Evolutionary conservation across 2,888 invertebrate species (phyloP), one percentile per base, ranked within the genome.

Genomic region (Plusia festucae): DNA sequence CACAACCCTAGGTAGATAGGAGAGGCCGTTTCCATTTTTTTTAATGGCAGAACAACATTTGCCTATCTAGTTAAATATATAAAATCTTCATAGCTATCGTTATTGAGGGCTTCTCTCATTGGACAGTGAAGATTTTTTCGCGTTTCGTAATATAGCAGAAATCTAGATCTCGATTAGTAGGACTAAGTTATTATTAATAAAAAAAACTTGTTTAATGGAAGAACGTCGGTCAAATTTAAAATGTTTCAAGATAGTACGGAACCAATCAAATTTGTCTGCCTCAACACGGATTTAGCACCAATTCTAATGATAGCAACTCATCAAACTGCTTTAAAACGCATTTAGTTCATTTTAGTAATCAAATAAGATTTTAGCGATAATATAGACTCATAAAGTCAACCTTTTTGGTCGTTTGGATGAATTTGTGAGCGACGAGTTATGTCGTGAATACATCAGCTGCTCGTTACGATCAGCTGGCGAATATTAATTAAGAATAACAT

Each of bases 261-360:
- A 49, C 20, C 46, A 11, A 11, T 20, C 3, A 20, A 49, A 11
- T 18, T 16, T 5, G 40, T n/a, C n/a, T 40, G 40, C 40, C 46
- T 20, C 18, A 11, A 49, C 46, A 18, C 46, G 20, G 18, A 49
- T 20, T 49, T 49, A 20, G 11, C 46, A 49, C 46, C 40, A 40
- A 40, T 40, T 40, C n/a, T 40, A 40, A 34, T 11, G 44, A 44
- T 11, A 49, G 4, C 46, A 20, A 49, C 46, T 18, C 18, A 20
- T 49, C 18, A 49, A 49, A 49, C 46, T 49, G 13, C 46, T 49
- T 49, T 20, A 49, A 49, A 49, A 49, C 46, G 18, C 46, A 49
- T 49, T 49, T 49, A 18, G 46, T 49, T 49, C 46, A 49, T 49
- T 49, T 49, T 49, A 49, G 46, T 18, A 49, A 49, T 49, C 46